A percentile compares a stretch with the other conserved stretches of the same genome.
Evolutionary conservation across 2,113 vertebrate species (phyloP).

Genomic region (Nerophis ophidion): DNA sequence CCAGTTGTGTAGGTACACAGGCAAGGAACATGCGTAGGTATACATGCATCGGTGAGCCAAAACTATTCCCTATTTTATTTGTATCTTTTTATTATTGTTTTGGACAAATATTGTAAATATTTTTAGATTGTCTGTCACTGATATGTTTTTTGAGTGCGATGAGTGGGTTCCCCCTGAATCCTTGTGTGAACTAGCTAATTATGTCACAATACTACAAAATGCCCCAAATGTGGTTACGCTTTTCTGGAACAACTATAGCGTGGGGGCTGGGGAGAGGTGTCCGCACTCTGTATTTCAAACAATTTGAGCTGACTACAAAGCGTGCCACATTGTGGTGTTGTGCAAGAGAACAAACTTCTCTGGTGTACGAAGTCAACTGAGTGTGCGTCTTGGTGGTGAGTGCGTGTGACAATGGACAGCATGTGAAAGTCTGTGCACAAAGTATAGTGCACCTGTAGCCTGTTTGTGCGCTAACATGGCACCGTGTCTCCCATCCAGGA

Average conservation of each 20-base stretch:
- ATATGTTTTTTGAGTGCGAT: constrained; percentile 58
- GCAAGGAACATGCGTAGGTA: constrained; percentile 97
- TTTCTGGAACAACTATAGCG: constrained; percentile 30
- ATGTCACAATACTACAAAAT: constrained; percentile 21
- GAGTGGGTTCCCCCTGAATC: constrained; percentile 37
- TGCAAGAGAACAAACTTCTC: constrained; percentile 38
- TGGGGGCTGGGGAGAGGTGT: constrained; percentile 19
- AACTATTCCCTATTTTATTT: constrained; percentile 91
- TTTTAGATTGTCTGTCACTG: constrained; percentile 53
- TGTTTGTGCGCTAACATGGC: constrained; percentile 81
- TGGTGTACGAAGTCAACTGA: constrained; percentile 26
- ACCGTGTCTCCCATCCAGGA: constrained; percentile 93
- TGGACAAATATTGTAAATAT: constrained; percentile 27
- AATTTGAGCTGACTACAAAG: constrained; percentile 32
- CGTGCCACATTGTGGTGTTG: constrained; percentile 36
- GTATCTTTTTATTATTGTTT: constrained; percentile 53
- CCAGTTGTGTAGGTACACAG: constrained; percentile 96
- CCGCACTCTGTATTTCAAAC: constrained; percentile 28
- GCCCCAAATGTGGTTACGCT: constrained; percentile 40
- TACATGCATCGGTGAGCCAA: constrained; percentile 98
- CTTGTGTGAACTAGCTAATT: constrained; percentile 17
- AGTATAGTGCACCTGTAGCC: constrained; percentile 27
- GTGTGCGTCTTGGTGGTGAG: constrained; percentile 10
- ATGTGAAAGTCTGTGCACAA: constrained; percentile 15
- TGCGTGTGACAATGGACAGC: constrained; percentile 8